phyloP scores from a whole-genome alignment of 1,140 invertebrate genomes.

The Lasioglossum albipes region DNA sequence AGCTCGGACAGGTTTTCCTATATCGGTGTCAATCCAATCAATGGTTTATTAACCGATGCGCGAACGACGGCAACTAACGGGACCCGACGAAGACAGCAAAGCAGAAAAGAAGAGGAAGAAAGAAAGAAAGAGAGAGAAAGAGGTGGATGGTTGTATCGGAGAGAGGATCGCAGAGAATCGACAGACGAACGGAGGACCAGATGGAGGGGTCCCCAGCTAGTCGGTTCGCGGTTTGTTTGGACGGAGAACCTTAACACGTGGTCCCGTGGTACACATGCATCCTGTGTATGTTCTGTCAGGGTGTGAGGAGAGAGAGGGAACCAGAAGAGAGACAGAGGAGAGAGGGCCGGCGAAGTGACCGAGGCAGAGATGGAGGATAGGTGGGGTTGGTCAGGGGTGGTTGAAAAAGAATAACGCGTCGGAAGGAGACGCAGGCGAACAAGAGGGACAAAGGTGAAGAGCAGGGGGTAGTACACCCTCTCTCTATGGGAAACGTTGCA shows the following conservation, averaged over 20 bases:
- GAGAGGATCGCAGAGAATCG: slow-evolving; percentile 60
- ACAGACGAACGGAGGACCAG: slow-evolving; percentile 36
- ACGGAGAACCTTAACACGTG: slow-evolving; percentile 70
- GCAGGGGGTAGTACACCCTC: slow-evolving; percentile 22
- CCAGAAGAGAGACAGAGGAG: slow-evolving; percentile 32
- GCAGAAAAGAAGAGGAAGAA: slow-evolving; percentile 21
- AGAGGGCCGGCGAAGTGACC: slow-evolving; percentile 1
- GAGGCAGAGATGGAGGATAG: slow-evolving; percentile 42
- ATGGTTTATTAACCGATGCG: slow-evolving; percentile 77
- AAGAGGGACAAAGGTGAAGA: slow-evolving; percentile 27
- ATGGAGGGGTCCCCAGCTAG: slow-evolving; percentile 36
- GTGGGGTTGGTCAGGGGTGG: slow-evolving; percentile 45
- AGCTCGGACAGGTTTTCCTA: slow-evolving; percentile 59
- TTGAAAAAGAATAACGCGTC: slow-evolving; percentile 44
- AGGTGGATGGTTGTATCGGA: slow-evolving; percentile 36
- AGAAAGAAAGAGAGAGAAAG: slow-evolving; percentile 25
- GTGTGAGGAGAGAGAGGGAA: slow-evolving; percentile 8
- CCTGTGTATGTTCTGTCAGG: slow-evolving; percentile 21
- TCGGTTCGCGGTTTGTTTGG: slow-evolving; percentile 65
- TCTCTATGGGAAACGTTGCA: slow-evolving; percentile 50
- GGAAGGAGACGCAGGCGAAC: slow-evolving; percentile 21
- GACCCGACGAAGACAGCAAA: slow-evolving; percentile 1
- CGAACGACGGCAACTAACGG: slow-evolving; percentile 62
- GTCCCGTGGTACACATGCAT: slow-evolving; percentile 67
- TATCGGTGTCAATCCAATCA: slow-evolving; percentile 78